Conservation (phyloP, 2,888 invertebrate species). For the Blastobasis lacticolella region DNA sequence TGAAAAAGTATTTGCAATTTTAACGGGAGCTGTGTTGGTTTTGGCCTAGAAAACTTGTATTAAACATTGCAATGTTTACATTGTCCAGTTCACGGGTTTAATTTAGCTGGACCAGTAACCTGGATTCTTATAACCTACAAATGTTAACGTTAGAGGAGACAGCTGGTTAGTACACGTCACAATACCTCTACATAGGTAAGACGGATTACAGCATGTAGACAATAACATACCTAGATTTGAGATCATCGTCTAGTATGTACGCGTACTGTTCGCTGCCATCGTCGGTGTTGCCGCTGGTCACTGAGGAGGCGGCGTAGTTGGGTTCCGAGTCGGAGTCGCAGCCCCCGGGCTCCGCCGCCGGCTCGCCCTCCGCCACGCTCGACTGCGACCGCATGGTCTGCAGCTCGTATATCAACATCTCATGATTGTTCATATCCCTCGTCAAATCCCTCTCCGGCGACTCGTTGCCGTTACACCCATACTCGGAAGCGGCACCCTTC, state of each 20-base stretch:
- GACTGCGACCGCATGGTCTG: slow-evolving; percentile 77
- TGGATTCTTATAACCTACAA: too few relatives aligned
- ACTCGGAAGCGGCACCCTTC: slow-evolving; percentile 36
- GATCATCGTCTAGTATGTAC: slow-evolving; percentile 62
- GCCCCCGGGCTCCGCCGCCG: slow-evolving; percentile 37
- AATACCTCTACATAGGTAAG: too few relatives aligned
- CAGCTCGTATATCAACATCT: slow-evolving; percentile 81
- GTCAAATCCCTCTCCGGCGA: slow-evolving; percentile 44
- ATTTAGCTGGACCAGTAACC: too few relatives aligned
- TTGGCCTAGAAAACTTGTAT: too few relatives aligned
- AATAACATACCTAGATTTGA: slow-evolving; percentile 60
- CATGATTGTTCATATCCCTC: slow-evolving; percentile 76
- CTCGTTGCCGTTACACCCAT: slow-evolving; percentile 38
- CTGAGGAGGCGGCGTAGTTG: slow-evolving; percentile 55
- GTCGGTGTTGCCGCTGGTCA: slow-evolving; percentile 51
- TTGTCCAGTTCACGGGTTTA: too few relatives aligned
- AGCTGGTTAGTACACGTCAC: too few relatives aligned
- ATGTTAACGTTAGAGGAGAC: too few relatives aligned
- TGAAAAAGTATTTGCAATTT: too few relatives aligned
- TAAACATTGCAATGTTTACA: too few relatives aligned
- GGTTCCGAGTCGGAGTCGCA: slow-evolving; percentile 60
- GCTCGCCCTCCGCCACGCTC: slow-evolving; percentile 44
- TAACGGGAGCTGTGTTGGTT: too few relatives aligned
- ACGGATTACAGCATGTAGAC: neutral
- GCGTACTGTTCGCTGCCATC: slow-evolving; percentile 59